Evolutionary conservation across 2,888 invertebrate genomes (phyloP).

Genomic region (Melanophora roralis): DNA sequence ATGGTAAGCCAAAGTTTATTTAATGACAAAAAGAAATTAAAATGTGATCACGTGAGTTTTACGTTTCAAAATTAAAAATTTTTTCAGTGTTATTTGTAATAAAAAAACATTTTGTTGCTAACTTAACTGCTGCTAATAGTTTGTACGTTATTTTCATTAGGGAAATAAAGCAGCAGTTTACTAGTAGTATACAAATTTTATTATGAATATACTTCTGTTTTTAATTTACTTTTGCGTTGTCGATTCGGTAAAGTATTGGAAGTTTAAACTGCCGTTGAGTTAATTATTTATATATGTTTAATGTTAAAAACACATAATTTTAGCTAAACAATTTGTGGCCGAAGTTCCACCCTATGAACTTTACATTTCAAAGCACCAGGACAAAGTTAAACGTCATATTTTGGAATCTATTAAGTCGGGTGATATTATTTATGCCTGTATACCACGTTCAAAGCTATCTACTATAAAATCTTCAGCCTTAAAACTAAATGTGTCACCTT

Average conservation of each 20-base stretch:
- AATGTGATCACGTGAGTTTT: background rate
- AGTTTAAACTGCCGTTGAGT: no score
- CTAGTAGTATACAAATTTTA: no score
- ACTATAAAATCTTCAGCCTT: conserved; percentile 78
- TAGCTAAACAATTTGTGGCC: conserved; percentile 64
- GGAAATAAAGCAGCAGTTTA: no score
- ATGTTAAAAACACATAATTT: conserved; percentile 13
- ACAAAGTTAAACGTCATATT: conserved; percentile 88
- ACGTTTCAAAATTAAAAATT: no score
- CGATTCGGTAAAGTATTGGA: conserved; percentile 30
- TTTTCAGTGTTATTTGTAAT: no score
- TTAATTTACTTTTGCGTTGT: background rate
- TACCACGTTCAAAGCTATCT: conserved; percentile 82
- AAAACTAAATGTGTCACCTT: conserved; percentile 81
- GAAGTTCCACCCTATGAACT: conserved; percentile 90
- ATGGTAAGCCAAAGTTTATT: conserved; percentile 61
- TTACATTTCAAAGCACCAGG: conserved; percentile 83
- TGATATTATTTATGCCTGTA: conserved; percentile 87
- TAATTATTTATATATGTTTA: background rate
- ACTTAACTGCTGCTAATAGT: no score
- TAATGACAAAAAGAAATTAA: no score
- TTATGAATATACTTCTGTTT: no score
- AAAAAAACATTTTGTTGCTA: no score
- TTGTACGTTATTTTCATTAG: no score
- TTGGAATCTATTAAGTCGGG: conserved; percentile 85